phyloP scores from a whole-genome alignment of 2,113 vertebrate genomes.

The Sclerurus mexicanus region DNA sequence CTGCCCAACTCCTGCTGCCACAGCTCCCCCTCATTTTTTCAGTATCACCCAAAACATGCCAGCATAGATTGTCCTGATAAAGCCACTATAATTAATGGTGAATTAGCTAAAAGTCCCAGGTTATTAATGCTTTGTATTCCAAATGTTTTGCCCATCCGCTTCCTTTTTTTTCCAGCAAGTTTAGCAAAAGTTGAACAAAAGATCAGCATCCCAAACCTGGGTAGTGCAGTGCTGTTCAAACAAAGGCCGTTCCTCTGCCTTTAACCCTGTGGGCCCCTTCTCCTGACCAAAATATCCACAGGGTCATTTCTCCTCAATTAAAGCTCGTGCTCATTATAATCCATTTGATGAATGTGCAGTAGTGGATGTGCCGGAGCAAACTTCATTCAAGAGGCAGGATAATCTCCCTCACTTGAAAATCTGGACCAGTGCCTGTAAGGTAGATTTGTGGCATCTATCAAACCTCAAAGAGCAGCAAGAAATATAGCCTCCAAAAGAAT shows the following conservation, averaged over 20 bases:
- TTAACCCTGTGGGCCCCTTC: not conserved
- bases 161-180: not conserved
- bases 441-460: constrained; percentile 51
- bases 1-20: not conserved
- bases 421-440: constrained; percentile 28
- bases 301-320: not conserved
- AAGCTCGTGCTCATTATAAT: not conserved
- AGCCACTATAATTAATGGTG: not conserved
- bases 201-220: not conserved
- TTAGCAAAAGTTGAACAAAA: not conserved
- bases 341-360: constrained; percentile 14
- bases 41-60: not conserved
- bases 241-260: not conserved
- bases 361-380: not conserved
- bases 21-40: not conserved
- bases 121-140: not conserved
- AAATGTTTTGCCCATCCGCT: not conserved
- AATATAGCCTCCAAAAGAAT: constrained; percentile 40
- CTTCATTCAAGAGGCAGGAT: constrained; percentile 28
- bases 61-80: not conserved
- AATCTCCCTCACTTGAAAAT: constrained; percentile 28
- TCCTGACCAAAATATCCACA: not conserved
- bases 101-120: not conserved
- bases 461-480: constrained; percentile 58
- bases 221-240: not conserved